Evolutionary conservation across 1,140 invertebrate genomes (phyloP).

Genomic region (Drosophila pseudoananassae): DNA sequence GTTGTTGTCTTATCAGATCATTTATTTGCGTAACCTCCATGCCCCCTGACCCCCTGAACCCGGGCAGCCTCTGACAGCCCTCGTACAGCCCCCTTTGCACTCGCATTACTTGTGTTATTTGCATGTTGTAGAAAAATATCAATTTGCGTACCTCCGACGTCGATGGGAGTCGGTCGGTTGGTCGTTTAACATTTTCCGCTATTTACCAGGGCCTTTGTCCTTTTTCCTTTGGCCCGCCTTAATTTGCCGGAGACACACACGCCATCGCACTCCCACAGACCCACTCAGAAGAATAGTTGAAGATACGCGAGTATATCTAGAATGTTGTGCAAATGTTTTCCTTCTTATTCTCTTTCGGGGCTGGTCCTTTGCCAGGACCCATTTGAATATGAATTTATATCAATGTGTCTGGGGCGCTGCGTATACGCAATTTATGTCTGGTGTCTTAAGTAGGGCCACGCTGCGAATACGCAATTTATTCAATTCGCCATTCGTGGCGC

Average conservation of each 20-base stretch:
- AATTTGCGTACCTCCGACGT: slow-evolving; percentile 77
- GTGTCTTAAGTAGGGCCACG: slow-evolving; percentile 14
- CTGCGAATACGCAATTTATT: slow-evolving; percentile 79
- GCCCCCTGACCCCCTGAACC: not conserved
- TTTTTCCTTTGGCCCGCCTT: slow-evolving; percentile 50
- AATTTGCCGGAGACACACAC: slow-evolving; percentile 59
- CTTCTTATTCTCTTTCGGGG: slow-evolving; percentile 11
- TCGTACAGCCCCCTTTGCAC: not conserved
- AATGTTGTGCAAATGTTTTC: slow-evolving; percentile 74
- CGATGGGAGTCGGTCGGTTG: slow-evolving; percentile 45
- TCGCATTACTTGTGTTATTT: slow-evolving; percentile 78
- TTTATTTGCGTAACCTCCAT: slow-evolving; percentile 56
- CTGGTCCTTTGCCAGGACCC: slow-evolving; percentile 16
- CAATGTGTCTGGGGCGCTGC: slow-evolving; percentile 59
- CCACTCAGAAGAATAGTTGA: not conserved
- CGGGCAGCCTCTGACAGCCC: not conserved
- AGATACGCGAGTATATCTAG: slow-evolving; percentile 64
- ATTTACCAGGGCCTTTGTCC: slow-evolving; percentile 76
- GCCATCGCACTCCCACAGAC: slow-evolving; percentile 6
- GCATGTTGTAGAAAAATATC: slow-evolving; percentile 82
- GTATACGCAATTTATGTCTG: slow-evolving; percentile 27
- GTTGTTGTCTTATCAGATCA: slow-evolving; percentile 82
- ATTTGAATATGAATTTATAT: slow-evolving; percentile 81
- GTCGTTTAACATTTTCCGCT: slow-evolving; percentile 80
- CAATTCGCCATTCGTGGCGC: slow-evolving; percentile 62